Conservation (phyloP, 1,140 invertebrate genomes). For the Plectrocnemia conspersa region DNA sequence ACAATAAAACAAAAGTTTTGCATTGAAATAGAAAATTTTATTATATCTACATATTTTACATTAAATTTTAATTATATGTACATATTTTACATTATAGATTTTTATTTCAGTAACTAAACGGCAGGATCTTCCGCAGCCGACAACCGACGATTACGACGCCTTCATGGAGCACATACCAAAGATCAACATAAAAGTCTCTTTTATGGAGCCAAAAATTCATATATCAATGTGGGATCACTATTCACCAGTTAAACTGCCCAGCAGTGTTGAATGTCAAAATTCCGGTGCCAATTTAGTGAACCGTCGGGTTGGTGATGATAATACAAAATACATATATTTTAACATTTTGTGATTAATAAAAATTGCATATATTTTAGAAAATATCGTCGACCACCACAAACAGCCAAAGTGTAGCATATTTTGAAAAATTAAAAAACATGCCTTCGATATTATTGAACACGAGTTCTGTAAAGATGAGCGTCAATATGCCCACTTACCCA, state of each 20-base stretch:
- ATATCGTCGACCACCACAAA: neutral
- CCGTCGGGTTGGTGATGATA: constrained; percentile 4
- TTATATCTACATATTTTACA: no score
- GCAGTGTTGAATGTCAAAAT: neutral
- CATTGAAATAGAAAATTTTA: no score
- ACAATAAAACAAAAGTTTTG: no score
- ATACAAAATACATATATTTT: neutral
- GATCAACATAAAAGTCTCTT: constrained; percentile 51
- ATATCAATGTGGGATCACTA: constrained; percentile 56
- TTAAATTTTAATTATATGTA: neutral
- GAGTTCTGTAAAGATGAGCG: constrained; percentile 3
- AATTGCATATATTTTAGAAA: constrained; percentile 19
- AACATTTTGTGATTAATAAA: no score
- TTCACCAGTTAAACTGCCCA: constrained; percentile 2
- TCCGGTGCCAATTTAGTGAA: neutral
- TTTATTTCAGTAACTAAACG: constrained; percentile 19
- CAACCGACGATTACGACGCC: constrained; percentile 59
- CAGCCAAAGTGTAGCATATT: neutral
- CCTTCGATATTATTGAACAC: constrained; percentile 24
- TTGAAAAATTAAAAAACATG: constrained; percentile 21
- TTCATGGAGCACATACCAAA: constrained; percentile 55
- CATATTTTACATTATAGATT: no score
- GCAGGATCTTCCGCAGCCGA: constrained; percentile 50
- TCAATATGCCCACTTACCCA: constrained; percentile 28
- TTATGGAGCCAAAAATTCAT: constrained; percentile 53